Percentiles rank a stretch among this genome's conserved stretches.
Evolutionary conservation across 2,113 vertebrate species (phyloP).

Genomic region (Thalassarche chlororhynchos): DNA sequence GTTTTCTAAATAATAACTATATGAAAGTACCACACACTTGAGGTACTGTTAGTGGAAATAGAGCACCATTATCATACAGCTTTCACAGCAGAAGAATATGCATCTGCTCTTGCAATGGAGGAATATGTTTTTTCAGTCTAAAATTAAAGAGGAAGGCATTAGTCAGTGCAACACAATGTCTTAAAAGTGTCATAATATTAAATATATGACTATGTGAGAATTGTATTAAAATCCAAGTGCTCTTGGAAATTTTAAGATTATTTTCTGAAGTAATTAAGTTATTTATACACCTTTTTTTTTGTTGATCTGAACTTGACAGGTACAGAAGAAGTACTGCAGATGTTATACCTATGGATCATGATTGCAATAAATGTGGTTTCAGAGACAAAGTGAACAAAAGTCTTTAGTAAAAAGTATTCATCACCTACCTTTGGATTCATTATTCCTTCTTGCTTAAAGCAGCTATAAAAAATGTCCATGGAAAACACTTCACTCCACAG

Average conservation of each 20-base stretch:
- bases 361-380: neutral
- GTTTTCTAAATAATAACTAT: neutral
- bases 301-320: neutral
- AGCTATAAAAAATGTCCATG: slow-evolving; percentile 92
- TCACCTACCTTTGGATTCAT: slow-evolving; percentile 88
- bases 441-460: slow-evolving; percentile 91
- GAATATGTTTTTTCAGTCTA: neutral
- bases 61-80: neutral
- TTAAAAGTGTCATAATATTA: neutral
- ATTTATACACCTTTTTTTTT: neutral
- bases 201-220: neutral
- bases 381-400: neutral
- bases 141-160: neutral
- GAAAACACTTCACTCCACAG: slow-evolving; percentile 97
- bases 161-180: neutral
- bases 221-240: neutral
- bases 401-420: neutral
- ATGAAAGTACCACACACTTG: neutral
- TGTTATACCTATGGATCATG: neutral
- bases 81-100: neutral
- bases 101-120: neutral
- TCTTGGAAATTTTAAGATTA: neutral
- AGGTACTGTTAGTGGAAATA: neutral
- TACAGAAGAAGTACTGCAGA: neutral
- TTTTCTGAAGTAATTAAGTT: neutral